These are phyloP conservation scores for Darwinula stevensoni DNA, from an alignment of 2,888 invertebrate species.

Conservation along the genomic window DNA sequence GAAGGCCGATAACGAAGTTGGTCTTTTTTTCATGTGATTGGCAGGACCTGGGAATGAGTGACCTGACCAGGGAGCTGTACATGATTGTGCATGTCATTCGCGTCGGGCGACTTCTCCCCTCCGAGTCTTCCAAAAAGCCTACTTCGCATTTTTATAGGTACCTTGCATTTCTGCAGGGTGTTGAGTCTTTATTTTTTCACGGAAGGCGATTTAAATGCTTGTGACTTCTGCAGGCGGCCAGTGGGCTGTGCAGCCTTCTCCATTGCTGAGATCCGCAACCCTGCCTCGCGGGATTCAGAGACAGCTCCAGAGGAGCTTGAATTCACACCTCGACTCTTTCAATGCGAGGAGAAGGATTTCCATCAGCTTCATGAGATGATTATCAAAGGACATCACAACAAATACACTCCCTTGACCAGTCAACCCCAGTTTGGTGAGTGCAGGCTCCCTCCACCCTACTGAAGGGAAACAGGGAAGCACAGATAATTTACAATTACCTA, in stretches of 20 bases:
- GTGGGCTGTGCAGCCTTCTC: slow-evolving; percentile 69
- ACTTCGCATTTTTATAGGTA: too few relatives aligned
- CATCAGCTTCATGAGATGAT: slow-evolving; percentile 68
- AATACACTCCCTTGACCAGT: slow-evolving; percentile 47
- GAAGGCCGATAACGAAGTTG: too few relatives aligned
- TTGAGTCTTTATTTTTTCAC: too few relatives aligned
- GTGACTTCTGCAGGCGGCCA: slow-evolving; percentile 28
- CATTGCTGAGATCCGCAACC: too few relatives aligned
- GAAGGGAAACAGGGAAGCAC: too few relatives aligned
- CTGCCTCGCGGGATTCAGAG: too few relatives aligned
- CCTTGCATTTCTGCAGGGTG: too few relatives aligned
- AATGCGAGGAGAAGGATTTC: slow-evolving; percentile 48
- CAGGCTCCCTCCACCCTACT: too few relatives aligned
- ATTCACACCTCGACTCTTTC: slow-evolving; percentile 50
- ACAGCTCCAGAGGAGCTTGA: too few relatives aligned
- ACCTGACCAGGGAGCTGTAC: slow-evolving; percentile 54
- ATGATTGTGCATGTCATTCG: slow-evolving; percentile 68
- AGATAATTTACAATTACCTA: too few relatives aligned
- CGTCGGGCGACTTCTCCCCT: slow-evolving; percentile 49
- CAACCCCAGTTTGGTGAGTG: slow-evolving; percentile 46
- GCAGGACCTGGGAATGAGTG: slow-evolving; percentile 54
- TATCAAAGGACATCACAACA: slow-evolving; percentile 50
- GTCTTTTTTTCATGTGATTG: too few relatives aligned
- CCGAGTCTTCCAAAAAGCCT: slow-evolving; percentile 25
- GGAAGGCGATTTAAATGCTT: too few relatives aligned